These are phyloP conservation scores for Cyanoramphus novaezelandiae DNA, from an alignment of 2,113 vertebrate species.

Conservation along the genomic window DNA sequence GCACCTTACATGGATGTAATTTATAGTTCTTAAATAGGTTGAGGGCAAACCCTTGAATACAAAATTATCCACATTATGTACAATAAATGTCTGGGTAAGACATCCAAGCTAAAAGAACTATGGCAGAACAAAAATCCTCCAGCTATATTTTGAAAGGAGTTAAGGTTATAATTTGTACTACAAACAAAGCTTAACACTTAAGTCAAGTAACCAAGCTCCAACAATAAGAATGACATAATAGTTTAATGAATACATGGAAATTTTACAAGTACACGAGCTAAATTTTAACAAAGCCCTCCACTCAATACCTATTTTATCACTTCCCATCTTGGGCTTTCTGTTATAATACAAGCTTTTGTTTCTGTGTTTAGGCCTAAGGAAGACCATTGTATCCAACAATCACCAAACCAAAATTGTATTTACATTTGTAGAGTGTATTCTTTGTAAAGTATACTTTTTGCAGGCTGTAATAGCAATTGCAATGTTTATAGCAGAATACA, in stretches of 20 bases:
- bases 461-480: constrained; percentile 55
- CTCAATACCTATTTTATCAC: constrained; percentile 90
- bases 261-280: constrained; percentile 85
- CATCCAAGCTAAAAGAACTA: not conserved
- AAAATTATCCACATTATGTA: not conserved
- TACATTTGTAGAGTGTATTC: constrained; percentile 75
- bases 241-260: constrained; percentile 93
- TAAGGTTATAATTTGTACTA: constrained; percentile 38
- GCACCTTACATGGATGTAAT: not conserved
- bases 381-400: constrained; percentile 79
- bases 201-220: constrained; percentile 69
- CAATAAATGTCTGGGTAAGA: not conserved
- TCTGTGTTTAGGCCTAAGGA: constrained; percentile 80
- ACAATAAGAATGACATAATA: constrained; percentile 94
- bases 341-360: constrained; percentile 88
- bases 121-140: constrained; percentile 27
- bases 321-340: constrained; percentile 86
- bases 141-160: constrained; percentile 36
- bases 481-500: constrained; percentile 48
- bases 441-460: constrained; percentile 69
- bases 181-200: constrained; percentile 70
- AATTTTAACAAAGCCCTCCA: constrained; percentile 81
- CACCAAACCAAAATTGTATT: constrained; percentile 74
- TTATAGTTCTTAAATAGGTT: not conserved
- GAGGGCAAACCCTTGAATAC: not conserved